Evolutionary conservation across 2,797 vertebrate species (phyloP).

Genomic region (Pagetopsis macropterus): DNA sequence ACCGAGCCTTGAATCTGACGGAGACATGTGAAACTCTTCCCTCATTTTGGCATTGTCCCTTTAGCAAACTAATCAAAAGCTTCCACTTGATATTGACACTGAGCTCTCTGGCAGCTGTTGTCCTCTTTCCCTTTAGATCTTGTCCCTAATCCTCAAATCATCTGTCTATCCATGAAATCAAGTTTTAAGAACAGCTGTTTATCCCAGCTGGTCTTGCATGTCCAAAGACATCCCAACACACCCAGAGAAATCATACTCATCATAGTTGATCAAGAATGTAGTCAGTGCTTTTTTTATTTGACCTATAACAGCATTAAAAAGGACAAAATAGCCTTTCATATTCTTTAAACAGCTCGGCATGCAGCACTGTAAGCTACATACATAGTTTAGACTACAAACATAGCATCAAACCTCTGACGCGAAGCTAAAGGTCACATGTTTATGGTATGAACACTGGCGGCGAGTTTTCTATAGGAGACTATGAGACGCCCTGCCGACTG

Average conservation of each 20-base stretch:
- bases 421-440: conserved; percentile 45
- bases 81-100: conserved; percentile 40
- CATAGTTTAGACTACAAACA: background rate
- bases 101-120: conserved; percentile 51
- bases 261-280: conserved; percentile 39
- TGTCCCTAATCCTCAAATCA: conserved; percentile 10
- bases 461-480: conserved; percentile 29
- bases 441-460: conserved; percentile 28
- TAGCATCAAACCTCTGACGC: conserved; percentile 28
- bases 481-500: conserved; percentile 44
- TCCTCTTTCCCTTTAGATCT: conserved; percentile 26
- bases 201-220: conserved; percentile 43
- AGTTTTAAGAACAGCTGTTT: conserved; percentile 66
- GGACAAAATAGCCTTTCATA: background rate
- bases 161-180: conserved; percentile 21
- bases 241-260: conserved; percentile 23
- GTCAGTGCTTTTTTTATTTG: conserved; percentile 19
- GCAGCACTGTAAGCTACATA: background rate
- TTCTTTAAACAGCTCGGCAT: conserved; percentile 17
- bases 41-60: conserved; percentile 21
- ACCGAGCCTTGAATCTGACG: conserved; percentile 22
- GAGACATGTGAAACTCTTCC: conserved; percentile 24
- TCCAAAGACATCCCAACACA: conserved; percentile 43
- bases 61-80: conserved; percentile 51
- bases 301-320: background rate